Percentiles rank a stretch among this genome's conserved stretches.
phyloP scores from a whole-genome alignment of 2,797 vertebrate genomes.

The Glossophaga mutica region DNA sequence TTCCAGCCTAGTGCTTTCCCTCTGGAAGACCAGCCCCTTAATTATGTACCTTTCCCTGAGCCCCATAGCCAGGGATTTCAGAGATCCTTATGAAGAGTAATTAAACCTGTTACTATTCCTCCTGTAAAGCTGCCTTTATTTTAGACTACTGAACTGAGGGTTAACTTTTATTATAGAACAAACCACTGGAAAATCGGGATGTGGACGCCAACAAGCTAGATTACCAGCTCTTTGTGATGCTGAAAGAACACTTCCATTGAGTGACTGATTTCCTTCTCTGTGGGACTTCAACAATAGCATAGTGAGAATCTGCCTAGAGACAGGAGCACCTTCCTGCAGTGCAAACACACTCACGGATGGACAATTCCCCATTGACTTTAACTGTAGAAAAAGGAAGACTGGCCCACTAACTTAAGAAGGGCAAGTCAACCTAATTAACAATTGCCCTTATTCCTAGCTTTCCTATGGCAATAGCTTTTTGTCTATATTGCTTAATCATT shows the following conservation, averaged over 20 bases:
- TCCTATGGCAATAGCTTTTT: background rate
- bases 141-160: background rate
- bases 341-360: background rate
- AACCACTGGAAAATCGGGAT: background rate
- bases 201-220: background rate
- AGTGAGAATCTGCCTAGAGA: background rate
- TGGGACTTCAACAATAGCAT: background rate
- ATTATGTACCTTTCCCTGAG: background rate
- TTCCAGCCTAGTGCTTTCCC: background rate
- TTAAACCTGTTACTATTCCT: background rate
- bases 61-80: background rate
- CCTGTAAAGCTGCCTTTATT: background rate
- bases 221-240: conserved; percentile 2
- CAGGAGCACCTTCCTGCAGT: background rate
- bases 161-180: background rate
- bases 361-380: background rate
- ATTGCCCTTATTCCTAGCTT: background rate
- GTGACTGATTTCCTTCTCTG: background rate
- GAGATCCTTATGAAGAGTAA: background rate
- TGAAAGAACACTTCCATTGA: conserved; percentile 2
- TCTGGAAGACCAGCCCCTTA: background rate
- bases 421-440: background rate
- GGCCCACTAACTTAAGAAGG: background rate
- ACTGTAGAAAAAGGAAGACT: background rate
- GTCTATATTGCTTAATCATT: background rate